Evolutionary conservation across 2,888 invertebrate species (phyloP).

Genomic region (Pyrrhosoma nymphula): DNA sequence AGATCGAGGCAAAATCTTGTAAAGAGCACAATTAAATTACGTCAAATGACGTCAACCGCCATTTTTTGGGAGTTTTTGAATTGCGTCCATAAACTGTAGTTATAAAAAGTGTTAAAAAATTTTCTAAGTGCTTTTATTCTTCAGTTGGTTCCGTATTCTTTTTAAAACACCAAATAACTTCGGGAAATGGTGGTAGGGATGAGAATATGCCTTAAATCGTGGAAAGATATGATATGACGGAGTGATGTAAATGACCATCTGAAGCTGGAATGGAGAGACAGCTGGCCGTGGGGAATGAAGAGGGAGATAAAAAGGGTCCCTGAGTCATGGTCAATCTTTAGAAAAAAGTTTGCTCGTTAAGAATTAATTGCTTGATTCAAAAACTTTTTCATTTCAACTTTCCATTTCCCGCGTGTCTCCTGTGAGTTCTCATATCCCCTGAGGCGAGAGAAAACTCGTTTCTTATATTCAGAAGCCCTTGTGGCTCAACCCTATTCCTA

Average conservation of each 20-base stretch:
- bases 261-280: neutral
- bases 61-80: no score
- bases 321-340: neutral
- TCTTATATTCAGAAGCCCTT: neutral
- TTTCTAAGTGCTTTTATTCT: no score
- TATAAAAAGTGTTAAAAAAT: no score
- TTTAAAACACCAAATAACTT: no score
- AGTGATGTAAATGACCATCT: neutral
- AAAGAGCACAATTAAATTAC: no score
- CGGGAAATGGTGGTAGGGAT: neutral
- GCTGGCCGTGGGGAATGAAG: neutral
- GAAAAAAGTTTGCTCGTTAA: neutral
- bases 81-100: no score
- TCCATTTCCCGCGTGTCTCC: neutral
- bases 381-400: neutral
- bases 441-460: neutral
- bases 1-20: no score
- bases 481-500: neutral
- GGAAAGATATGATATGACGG: neutral
- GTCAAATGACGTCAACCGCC: no score
- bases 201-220: neutral
- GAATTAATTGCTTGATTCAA: conserved; percentile 15
- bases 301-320: neutral
- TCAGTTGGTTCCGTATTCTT: no score
- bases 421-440: neutral